Conservation (phyloP, 2,797 vertebrate species). For the Scolopax rusticola region DNA sequence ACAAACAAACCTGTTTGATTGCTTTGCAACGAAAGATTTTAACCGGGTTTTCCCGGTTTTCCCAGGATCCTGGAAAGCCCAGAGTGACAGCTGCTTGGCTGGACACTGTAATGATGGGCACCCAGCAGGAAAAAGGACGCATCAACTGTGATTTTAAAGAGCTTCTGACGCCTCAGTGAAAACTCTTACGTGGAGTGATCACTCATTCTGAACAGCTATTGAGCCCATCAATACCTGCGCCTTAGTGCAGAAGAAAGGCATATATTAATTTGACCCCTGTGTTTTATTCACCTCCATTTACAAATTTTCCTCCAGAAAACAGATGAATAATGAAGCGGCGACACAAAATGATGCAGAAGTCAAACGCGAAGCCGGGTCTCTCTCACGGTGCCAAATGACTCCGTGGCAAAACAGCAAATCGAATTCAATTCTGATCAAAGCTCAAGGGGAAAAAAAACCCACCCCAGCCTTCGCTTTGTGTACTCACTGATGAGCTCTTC, state of each 20-base stretch:
- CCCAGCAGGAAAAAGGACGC: neutral
- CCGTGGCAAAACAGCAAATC: neutral
- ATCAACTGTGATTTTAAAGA: neutral
- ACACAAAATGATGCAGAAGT: neutral
- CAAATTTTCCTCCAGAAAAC: neutral
- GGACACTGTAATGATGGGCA: neutral
- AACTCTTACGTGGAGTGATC: neutral
- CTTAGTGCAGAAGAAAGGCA: neutral
- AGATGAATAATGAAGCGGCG: neutral
- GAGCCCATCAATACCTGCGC: neutral
- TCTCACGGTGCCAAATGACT: neutral
- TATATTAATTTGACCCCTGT: neutral
- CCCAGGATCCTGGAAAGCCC: constrained; percentile 25
- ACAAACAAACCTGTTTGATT: constrained; percentile 40
- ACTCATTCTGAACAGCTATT: constrained; percentile 20
- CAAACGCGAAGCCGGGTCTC: neutral
- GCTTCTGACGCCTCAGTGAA: neutral
- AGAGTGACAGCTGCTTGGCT: constrained; percentile 20
- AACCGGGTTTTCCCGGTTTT: constrained; percentile 33
- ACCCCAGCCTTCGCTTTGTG: neutral
- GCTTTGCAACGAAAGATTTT: neutral
- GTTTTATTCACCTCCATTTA: neutral
- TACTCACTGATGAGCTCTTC: constrained; percentile 43
- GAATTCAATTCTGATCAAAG: neutral
- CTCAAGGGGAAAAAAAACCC: neutral